Base-by-base conservation (phyloP, 1,140 invertebrate species). In the Homalodisca vitripennis region DNA sequence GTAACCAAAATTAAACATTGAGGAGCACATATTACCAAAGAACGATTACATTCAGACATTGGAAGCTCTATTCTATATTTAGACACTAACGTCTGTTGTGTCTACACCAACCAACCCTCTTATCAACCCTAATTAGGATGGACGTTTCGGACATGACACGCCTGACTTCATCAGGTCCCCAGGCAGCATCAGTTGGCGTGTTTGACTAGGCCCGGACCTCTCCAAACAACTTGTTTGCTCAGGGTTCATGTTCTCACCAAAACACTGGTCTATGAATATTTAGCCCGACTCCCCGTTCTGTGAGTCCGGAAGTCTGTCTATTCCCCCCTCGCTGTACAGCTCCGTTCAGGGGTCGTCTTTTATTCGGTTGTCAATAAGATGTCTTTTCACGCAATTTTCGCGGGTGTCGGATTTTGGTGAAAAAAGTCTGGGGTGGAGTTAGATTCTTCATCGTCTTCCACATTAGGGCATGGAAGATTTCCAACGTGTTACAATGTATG, bases 181-280 rank as follows among this genome's bases (percentile, higher is more conserved):
- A 41, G 34, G 6, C 34, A 41, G 6, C 17, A 17, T 41, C 34
- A 41, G 34, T 41, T 41, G 17, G 34, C 34, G 34, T 53, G 48
- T 53, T 53, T 53, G 48, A 22, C 48, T 53, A 53, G 48, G 48
- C 6, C 20, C 34, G 3, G 27, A 60, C 55, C 55, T 30, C 55
- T 27, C 22, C 22, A 60, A 26, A 60, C 55, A 60, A 6, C 24
- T n/a, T 27, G 55, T 60, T 27, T 60, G 55, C 26, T 27, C 48
- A 13, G 13, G 13, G 22, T 20, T 13, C 22, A 3, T 53, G 48
- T 22, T 53, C 48, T 53, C 48, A 53, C 48, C 48, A 53, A 53
- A 14, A 22, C 20, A 53, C 48, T 53, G 20, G 10, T 53, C 55
- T 29, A 60, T 60, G 55, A 60, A 60, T 60, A 60, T 60, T 60